Percentiles rank a stretch among this genome's conserved stretches.
Evolutionary conservation across 2,113 vertebrate species (phyloP).

Genomic region (Xyrauchen texanus): DNA sequence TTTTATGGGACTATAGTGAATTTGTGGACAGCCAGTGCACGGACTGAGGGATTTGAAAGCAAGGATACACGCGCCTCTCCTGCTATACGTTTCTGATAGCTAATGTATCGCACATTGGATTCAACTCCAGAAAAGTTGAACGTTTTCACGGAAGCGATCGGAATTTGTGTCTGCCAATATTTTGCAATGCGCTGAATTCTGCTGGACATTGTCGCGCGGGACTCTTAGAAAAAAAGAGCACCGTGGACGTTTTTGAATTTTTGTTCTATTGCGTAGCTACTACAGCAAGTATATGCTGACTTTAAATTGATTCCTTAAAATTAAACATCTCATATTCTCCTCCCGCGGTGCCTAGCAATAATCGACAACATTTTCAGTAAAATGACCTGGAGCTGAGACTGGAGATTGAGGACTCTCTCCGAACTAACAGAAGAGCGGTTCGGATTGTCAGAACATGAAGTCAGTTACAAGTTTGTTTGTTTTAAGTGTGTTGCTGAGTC

Average conservation of each 20-base stretch:
- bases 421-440: conserved; percentile 38
- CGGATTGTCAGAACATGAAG: conserved; percentile 47
- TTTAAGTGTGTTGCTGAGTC: conserved; percentile 35
- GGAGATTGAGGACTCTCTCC: conserved; percentile 20
- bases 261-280: not conserved
- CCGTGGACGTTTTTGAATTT: not conserved
- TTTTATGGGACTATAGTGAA: conserved; percentile 43
- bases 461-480: conserved; percentile 33
- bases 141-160: not conserved
- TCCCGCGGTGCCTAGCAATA: not conserved
- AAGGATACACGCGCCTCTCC: not conserved
- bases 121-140: conserved; percentile 42
- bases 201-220: not conserved
- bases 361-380: not conserved
- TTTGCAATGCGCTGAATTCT: not conserved
- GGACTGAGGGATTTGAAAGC: conserved; percentile 10
- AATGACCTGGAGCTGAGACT: conserved; percentile 55
- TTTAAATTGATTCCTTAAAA: not conserved
- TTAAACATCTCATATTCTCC: not conserved
- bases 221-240: not conserved
- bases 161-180: not conserved
- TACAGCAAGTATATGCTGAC: not conserved
- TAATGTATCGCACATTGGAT: not conserved
- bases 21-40: conserved; percentile 8
- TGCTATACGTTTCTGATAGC: not conserved